phyloP scores from a whole-genome alignment of 1,140 invertebrate species.

The Bombus sibiricus region DNA sequence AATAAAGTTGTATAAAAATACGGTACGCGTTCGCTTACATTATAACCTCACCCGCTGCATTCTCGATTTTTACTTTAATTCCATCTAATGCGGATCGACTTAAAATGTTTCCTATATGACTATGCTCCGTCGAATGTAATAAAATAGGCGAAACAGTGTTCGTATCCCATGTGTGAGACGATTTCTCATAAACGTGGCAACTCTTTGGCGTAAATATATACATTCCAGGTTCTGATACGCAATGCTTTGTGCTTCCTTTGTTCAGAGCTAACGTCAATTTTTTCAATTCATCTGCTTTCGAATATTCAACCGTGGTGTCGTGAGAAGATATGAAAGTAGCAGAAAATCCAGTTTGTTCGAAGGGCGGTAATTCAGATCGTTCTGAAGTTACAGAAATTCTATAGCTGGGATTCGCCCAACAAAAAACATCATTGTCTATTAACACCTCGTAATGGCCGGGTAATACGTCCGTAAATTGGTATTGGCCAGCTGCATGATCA shows the following conservation, averaged over 20 bases:
- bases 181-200: conserved; percentile 90
- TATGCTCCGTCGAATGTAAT: conserved; percentile 76
- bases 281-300: conserved; percentile 67
- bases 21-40: conserved; percentile 59
- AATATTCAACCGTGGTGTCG: conserved; percentile 82
- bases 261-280: conserved; percentile 76
- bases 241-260: conserved; percentile 85
- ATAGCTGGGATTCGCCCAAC: conserved; percentile 88
- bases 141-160: conserved; percentile 74
- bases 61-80: conserved; percentile 74
- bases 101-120: conserved; percentile 74
- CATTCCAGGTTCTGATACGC: conserved; percentile 86
- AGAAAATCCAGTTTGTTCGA: conserved; percentile 90
- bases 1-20: background rate
- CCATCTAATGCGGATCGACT: conserved; percentile 64
- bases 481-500: conserved; percentile 86
- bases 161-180: conserved; percentile 80
- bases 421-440: conserved; percentile 87
- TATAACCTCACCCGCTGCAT: conserved; percentile 51
- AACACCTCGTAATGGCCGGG: conserved; percentile 92
- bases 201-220: conserved; percentile 91
- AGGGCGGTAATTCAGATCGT: conserved; percentile 86
- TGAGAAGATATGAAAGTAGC: conserved; percentile 88
- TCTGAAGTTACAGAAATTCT: conserved; percentile 87
- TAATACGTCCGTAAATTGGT: conserved; percentile 90